Base-by-base conservation (phyloP, 2,888 invertebrate species). In the Caenorhabditis wallacei region DNA sequence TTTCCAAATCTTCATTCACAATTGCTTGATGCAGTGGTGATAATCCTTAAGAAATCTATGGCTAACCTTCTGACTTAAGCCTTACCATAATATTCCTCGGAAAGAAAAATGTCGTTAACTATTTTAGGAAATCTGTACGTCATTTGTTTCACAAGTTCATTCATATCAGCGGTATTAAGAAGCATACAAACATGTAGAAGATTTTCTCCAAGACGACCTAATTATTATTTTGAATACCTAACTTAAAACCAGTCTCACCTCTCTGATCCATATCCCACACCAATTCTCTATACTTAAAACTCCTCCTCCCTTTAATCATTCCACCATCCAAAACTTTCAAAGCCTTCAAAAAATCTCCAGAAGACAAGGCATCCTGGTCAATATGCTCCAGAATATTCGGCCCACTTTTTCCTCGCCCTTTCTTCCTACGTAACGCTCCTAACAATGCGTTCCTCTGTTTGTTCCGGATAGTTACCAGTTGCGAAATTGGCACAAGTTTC, bases 1-100 rank as follows among this genome's bases (percentile, higher is more conserved):
- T 97, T 0, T 96, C 95, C 0, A 97, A 96, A 92, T 98, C 98
- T 92, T 98, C 98, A 93, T 98, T 98, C 0, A 97, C 97, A 88
- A 98, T 97, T 4, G 98, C 97, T 92, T 98, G 96, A 92, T 98
- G 98, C 1, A 98, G 94, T 1, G 90, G 86, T 0, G 88, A 87
- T 1, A 88, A 63, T 24, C 89, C 89, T 89, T n/a, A 59, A 71
- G 18, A 26, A 8, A 18, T 7, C 35, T 30, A 16, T 5, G 13
- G 24, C 26, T 51, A 30, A 30, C 20, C 91, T 24, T 4, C 91
- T 16, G 2, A n/a, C 18, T 20, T 2, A 4, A 18, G 0, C 35
- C 13, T 5, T 93, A 96, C 96, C 98, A 92, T 97, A 99, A 92
- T 98, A 98, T 93, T 98, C 98, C 91, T 98, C 98, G 64, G 95